phyloP scores from a whole-genome alignment of 2,797 vertebrate genomes.

The Odontamblyopus lacepedii region DNA sequence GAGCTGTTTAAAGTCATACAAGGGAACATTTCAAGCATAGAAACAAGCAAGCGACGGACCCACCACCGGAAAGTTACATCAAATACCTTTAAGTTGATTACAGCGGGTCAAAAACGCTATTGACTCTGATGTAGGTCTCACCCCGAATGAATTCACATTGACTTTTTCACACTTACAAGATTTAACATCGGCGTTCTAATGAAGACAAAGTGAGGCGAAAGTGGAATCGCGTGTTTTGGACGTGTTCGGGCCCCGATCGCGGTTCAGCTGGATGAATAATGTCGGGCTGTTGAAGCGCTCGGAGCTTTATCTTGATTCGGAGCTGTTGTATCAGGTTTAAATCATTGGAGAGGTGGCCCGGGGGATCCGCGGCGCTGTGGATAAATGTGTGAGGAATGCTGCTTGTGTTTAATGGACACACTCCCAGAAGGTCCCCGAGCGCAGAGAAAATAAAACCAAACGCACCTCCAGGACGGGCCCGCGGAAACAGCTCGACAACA shows the following conservation, averaged over 20 bases:
- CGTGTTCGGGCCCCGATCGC: not conserved
- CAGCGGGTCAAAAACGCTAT: not conserved
- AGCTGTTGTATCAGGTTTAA: conserved; percentile 9
- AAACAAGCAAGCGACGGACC: too few species aligned
- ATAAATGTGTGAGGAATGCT: conserved; percentile 12
- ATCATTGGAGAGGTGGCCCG: conserved; percentile 3
- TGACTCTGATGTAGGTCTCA: not conserved
- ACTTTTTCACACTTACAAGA: not conserved
- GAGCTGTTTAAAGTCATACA: too few species aligned
- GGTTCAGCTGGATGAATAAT: not conserved
- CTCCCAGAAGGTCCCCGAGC: conserved; percentile 12
- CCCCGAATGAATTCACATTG: not conserved
- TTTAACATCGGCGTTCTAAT: not conserved
- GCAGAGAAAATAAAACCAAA: not conserved
- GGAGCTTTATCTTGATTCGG: conserved; percentile 10
- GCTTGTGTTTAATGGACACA: conserved; percentile 15
- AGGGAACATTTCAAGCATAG: too few species aligned
- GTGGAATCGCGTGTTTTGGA: not conserved
- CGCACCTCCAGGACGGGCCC: not conserved
- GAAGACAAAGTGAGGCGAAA: not conserved
- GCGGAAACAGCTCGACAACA: not conserved
- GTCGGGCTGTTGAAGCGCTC: not conserved
- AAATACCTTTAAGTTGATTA: not conserved
- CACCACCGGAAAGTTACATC: too few species aligned
- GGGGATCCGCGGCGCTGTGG: not conserved